Evolutionary conservation across 2,113 vertebrate genomes (phyloP).

Genomic region (Pimephales promelas): DNA sequence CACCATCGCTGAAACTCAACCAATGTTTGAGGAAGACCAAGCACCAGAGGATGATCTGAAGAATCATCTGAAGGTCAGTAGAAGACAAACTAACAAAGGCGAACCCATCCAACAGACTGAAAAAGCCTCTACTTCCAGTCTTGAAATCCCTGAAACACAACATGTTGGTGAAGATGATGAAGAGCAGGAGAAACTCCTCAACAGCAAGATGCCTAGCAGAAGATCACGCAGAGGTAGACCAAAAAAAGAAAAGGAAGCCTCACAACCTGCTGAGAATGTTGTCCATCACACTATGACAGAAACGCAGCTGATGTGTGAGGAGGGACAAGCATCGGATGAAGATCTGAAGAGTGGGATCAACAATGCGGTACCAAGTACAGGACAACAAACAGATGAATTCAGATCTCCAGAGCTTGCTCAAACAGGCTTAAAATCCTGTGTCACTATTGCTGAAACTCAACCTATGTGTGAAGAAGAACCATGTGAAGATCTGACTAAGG

Average conservation of each 20-base stretch:
- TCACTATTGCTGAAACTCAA: constrained; percentile 52
- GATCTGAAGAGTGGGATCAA: background rate
- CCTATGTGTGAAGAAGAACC: background rate
- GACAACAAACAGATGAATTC: constrained; percentile 4
- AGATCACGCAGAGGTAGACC: constrained; percentile 4
- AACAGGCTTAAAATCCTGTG: background rate
- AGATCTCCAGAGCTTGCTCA: constrained; percentile 3
- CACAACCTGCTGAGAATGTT: background rate
- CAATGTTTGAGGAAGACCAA: constrained; percentile 47
- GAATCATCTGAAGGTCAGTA: background rate
- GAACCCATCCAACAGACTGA: background rate
- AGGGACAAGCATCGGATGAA: constrained; percentile 27
- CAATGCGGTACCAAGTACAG: background rate
- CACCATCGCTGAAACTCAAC: constrained; percentile 58
- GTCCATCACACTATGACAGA: constrained; percentile 47
- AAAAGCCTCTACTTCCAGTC: background rate
- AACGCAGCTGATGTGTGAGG: constrained; percentile 3
- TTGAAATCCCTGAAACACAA: constrained; percentile 53
- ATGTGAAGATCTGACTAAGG: background rate
- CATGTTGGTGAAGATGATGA: constrained; percentile 32
- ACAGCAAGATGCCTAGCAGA: background rate
- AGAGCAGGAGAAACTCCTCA: background rate
- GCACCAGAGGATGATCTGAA: background rate
- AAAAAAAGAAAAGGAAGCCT: background rate
- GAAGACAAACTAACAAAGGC: background rate